A percentile compares a stretch with the other conserved stretches of the same genome.
These are phyloP conservation scores for Sinocyclocheilus maitianheensis DNA, from an alignment of 2,113 vertebrate species.

Conservation along the genomic window DNA sequence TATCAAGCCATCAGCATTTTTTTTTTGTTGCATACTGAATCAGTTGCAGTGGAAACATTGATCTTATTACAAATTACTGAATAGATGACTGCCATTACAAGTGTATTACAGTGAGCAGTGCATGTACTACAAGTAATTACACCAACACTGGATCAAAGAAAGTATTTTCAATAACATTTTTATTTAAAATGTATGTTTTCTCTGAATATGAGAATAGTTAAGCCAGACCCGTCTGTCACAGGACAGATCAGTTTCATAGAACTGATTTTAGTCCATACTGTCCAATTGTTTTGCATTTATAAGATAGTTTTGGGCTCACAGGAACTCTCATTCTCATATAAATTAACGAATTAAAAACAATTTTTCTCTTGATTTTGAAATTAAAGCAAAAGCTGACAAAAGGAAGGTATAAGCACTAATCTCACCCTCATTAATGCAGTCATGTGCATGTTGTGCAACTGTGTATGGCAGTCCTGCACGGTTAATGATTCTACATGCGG, in stretches of 20 bases:
- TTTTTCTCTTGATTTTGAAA: not conserved
- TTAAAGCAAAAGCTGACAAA: not conserved
- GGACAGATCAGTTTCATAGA: not conserved
- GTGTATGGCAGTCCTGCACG: conserved; percentile 2
- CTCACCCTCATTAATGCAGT: not conserved
- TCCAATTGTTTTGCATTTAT: not conserved
- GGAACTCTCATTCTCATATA: not conserved
- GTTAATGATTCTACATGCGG: conserved; percentile 59
- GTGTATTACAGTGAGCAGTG: not conserved
- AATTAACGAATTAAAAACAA: no score
- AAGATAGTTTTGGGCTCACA: not conserved
- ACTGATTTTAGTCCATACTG: not conserved
- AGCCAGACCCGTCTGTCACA: not conserved
- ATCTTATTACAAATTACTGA: not conserved
- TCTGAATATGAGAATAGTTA: not conserved
- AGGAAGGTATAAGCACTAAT: not conserved
- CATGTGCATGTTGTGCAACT: not conserved
- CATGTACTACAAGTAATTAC: not conserved
- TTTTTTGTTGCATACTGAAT: conserved; percentile 16
- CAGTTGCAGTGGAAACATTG: not conserved
- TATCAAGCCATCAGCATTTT: conserved; percentile 39
- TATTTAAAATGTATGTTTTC: not conserved
- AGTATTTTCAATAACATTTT: not conserved
- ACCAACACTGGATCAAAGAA: not conserved
- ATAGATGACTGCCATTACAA: not conserved